Percentiles rank a stretch among this genome's conserved stretches.
Evolutionary conservation across 1,140 invertebrate genomes (phyloP).

Genomic region (Parasteatoda tepidariorum): DNA sequence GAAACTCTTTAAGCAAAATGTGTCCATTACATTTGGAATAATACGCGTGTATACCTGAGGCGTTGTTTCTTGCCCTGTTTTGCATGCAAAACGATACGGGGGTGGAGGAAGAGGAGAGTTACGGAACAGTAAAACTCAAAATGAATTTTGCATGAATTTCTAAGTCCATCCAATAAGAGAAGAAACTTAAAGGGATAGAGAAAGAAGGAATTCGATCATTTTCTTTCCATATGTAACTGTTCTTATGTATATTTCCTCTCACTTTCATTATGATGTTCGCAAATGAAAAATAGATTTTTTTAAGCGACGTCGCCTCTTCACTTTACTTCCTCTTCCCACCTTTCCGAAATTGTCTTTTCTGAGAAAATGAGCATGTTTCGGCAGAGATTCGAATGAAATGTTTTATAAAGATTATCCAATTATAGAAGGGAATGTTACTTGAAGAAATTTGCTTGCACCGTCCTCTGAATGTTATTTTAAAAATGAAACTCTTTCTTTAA

Average conservation of each 20-base stretch:
- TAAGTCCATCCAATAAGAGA: constrained; percentile 42
- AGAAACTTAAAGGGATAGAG: constrained; percentile 17
- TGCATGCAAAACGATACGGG: constrained; percentile 56
- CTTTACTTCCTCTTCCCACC: not conserved
- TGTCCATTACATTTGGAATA: constrained; percentile 58
- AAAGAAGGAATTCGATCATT: not conserved
- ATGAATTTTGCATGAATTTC: constrained; percentile 60
- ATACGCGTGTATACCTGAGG: constrained; percentile 27
- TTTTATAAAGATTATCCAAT: constrained; percentile 12
- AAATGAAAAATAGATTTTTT: constrained; percentile 17
- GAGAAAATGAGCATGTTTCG: constrained; percentile 8
- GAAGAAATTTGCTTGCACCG: too few species aligned
- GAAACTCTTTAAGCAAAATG: constrained; percentile 49
- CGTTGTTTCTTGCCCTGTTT: constrained; percentile 38
- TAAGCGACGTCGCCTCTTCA: not conserved
- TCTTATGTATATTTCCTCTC: not conserved
- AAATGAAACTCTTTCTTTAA: too few species aligned
- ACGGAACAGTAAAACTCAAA: constrained; percentile 18
- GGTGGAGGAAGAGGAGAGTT: not conserved
- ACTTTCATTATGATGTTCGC: constrained; percentile 10
- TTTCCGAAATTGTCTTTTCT: constrained; percentile 31
- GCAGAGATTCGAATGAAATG: not conserved
- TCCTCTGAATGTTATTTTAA: too few species aligned
- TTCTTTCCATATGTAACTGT: constrained; percentile 7
- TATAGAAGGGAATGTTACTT: constrained; percentile 13